phyloP scores from a whole-genome alignment of 2,797 vertebrate species.

The Echeneis naucrates region DNA sequence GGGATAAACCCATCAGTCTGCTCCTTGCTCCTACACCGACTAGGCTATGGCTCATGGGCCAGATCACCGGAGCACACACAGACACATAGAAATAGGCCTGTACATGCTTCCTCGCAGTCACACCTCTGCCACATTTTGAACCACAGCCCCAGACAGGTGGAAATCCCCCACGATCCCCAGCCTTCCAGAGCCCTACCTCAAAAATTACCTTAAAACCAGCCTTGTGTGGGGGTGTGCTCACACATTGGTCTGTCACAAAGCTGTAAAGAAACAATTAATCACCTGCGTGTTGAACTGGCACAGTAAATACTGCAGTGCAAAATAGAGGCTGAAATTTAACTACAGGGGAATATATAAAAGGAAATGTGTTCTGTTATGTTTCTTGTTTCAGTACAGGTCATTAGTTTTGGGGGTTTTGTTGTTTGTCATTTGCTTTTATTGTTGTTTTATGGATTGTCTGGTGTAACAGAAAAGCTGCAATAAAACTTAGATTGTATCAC shows the following conservation, averaged over 20 bases:
- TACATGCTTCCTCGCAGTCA: conserved; percentile 5
- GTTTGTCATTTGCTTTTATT: neutral
- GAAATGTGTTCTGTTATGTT: neutral
- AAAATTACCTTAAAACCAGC: conserved; percentile 45
- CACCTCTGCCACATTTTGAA: conserved; percentile 39
- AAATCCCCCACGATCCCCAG: conserved; percentile 68
- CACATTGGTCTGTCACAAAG: neutral
- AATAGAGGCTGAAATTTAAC: conserved; percentile 4
- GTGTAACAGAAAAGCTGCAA: neutral
- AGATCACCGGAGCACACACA: conserved; percentile 40
- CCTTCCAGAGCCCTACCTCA: conserved; percentile 22
- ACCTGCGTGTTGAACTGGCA: conserved; percentile 9
- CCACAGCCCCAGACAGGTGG: conserved; percentile 54
- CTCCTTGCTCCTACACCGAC: conserved; percentile 33
- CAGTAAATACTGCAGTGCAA: conserved; percentile 11
- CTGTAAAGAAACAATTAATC: neutral
- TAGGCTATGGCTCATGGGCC: conserved; percentile 48
- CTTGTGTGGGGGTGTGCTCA: conserved; percentile 18
- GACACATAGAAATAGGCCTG: conserved; percentile 7
- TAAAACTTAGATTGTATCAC: neutral
- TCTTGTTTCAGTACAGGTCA: neutral
- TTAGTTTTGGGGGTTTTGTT: neutral
- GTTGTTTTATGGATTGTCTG: neutral
- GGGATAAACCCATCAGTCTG: conserved; percentile 66
- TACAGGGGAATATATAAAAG: conserved; percentile 14